phyloP scores from a whole-genome alignment of 2,888 invertebrate species.

The Leptura quadrifasciata region DNA sequence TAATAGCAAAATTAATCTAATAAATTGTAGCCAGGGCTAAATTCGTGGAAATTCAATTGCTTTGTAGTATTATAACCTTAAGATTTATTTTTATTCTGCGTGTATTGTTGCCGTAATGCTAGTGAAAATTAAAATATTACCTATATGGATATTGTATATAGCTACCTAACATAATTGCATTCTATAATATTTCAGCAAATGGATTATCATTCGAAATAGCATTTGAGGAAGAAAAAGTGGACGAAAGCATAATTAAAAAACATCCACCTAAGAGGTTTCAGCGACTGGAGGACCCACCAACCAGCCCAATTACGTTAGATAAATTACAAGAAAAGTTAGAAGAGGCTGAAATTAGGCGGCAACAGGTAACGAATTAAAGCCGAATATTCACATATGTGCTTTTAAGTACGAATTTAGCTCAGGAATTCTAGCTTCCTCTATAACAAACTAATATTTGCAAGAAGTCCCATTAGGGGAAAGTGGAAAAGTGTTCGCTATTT shows the following conservation, averaged over 20 bases:
- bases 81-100: background rate
- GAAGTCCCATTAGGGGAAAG: too few relatives aligned
- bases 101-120: background rate
- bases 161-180: too few relatives aligned
- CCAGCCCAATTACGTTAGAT: conserved; percentile 76
- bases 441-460: too few relatives aligned
- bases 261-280: conserved; percentile 83
- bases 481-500: too few relatives aligned
- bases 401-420: too few relatives aligned
- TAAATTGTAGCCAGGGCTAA: background rate
- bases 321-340: conserved; percentile 83
- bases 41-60: background rate
- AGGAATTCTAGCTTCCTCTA: too few relatives aligned
- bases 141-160: too few relatives aligned
- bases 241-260: conserved; percentile 74
- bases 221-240: conserved; percentile 65
- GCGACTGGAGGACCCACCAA: conserved; percentile 79
- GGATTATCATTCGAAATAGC: conserved; percentile 71
- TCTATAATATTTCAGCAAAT: conserved; percentile 61
- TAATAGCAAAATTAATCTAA: background rate
- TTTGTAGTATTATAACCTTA: conserved; percentile 3
- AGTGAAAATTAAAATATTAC: too few relatives aligned
- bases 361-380: conserved; percentile 71
- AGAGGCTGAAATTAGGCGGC: conserved; percentile 83
- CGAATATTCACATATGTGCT: too few relatives aligned